Evolutionary conservation across 1,140 invertebrate genomes (phyloP).

Genomic region (Cardiocondyla obscurior): DNA sequence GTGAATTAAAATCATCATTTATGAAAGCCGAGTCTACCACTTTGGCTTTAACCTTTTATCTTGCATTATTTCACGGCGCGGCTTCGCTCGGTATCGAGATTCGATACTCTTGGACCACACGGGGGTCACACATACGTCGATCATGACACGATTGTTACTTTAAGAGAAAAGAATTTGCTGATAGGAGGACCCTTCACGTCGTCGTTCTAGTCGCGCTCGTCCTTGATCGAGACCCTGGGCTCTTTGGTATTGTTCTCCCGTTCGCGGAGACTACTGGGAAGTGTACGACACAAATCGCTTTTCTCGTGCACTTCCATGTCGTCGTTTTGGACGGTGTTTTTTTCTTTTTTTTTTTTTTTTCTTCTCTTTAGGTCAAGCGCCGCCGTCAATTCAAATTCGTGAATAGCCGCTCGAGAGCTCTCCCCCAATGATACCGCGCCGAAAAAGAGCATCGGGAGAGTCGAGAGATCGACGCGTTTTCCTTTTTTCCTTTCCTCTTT

Average conservation of each 20-base stretch:
- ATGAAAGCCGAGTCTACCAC: not conserved
- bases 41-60: conserved; percentile 11
- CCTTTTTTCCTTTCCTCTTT: conserved; percentile 22
- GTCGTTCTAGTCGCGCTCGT: conserved; percentile 21
- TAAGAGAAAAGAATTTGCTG: conserved; percentile 8
- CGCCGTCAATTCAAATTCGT: conserved; percentile 55
- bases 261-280: conserved; percentile 67
- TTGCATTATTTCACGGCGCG: not conserved
- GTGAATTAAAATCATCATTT: not conserved
- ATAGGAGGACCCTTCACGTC: conserved; percentile 27
- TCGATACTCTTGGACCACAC: not conserved
- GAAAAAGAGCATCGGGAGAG: conserved; percentile 48
- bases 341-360: conserved; percentile 44
- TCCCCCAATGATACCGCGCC: conserved; percentile 46
- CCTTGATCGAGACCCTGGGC: conserved; percentile 76
- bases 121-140: not conserved
- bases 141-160: not conserved
- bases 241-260: conserved; percentile 81
- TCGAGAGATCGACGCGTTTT: conserved; percentile 33
- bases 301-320: conserved; percentile 26
- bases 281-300: conserved; percentile 46
- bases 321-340: conserved; percentile 26
- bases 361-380: conserved; percentile 63
- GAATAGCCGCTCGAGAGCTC: conserved; percentile 59
- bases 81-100: not conserved